Evolutionary conservation across 2,797 vertebrate genomes (phyloP).

Genomic region (Crenichthys baileyi): DNA sequence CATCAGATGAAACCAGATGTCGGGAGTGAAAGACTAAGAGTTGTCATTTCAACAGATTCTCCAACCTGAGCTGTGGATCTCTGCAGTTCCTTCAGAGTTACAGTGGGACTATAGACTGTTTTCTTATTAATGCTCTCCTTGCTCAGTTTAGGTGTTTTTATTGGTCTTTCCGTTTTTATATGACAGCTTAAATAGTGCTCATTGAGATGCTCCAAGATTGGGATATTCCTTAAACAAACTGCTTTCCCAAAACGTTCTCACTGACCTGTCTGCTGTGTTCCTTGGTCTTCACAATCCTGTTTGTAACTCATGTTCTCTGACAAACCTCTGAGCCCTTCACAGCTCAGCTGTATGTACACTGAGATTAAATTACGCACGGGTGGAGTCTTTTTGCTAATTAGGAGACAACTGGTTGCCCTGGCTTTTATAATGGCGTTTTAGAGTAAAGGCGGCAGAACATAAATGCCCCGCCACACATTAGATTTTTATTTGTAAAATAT

Average conservation of each 20-base stretch:
- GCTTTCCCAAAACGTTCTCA: neutral
- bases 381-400: neutral
- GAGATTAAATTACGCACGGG: too few relatives aligned
- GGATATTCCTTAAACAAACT: too few relatives aligned
- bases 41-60: neutral
- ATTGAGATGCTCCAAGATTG: too few relatives aligned
- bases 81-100: too few relatives aligned
- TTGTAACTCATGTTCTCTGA: neutral
- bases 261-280: too few relatives aligned
- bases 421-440: neutral
- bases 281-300: too few relatives aligned
- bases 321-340: neutral
- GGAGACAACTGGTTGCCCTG: neutral
- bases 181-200: too few relatives aligned
- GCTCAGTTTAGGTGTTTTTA: too few relatives aligned
- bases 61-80: neutral
- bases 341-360: too few relatives aligned
- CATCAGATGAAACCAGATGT: neutral
- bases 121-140: too few relatives aligned
- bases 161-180: too few relatives aligned
- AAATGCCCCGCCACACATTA: neutral
- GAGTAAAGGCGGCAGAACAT: neutral
- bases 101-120: too few relatives aligned
- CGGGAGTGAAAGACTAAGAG: neutral
- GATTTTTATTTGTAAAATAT: neutral